Evolutionary conservation across 2,888 invertebrate genomes (phyloP), one percentile per base, ranked within the genome.

Genomic region (Ennomos erosarius): DNA sequence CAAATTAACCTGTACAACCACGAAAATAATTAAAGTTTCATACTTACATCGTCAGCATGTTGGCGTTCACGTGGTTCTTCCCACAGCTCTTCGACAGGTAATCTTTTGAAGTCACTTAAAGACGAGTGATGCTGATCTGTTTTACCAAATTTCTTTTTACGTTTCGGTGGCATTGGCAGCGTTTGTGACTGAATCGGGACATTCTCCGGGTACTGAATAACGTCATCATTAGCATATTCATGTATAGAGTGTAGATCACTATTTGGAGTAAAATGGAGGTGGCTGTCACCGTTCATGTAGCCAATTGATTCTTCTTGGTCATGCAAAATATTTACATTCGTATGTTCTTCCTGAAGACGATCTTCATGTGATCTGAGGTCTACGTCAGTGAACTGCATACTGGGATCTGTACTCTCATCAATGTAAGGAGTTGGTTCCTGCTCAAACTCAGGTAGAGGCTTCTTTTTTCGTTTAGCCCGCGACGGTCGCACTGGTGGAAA

Each of bases 401-500:
- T 90, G 26, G 81, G 83, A 63, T 84, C 82, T n/a, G 85, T 75
- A 70, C 84, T 88, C 9, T 91, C 90, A 47, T 92, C 92, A 36
- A 91, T 91, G 63, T 88, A 92, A 52, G 85, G 79, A 39, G 90
- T 85, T 1, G 79, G 70, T 64, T 90, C 88, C 26, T 69, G 66
- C 38, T 73, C 69, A 9, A 50, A 13, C 11, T 64, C 65, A 0
- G 50, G 54, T 4, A 76, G 65, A 44, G 83, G 84, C 60, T 85
- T 90, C 73, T 92, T 92, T 86, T 90, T 90, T 71, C 93, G 91
- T 69, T 93, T 94, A 38, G 91, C 91, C 67, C 94, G 84, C 54
- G 92, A 93, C 13, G 94, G 94, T 65, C 94, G 85, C 10, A 93
- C 90, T 8, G 94, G 94, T 46, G 91, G 91, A 78, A 92, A 93